Evolutionary conservation across 92 coral and sea anemone species (phyloP).

Genomic region (Diadumene lineata): DNA sequence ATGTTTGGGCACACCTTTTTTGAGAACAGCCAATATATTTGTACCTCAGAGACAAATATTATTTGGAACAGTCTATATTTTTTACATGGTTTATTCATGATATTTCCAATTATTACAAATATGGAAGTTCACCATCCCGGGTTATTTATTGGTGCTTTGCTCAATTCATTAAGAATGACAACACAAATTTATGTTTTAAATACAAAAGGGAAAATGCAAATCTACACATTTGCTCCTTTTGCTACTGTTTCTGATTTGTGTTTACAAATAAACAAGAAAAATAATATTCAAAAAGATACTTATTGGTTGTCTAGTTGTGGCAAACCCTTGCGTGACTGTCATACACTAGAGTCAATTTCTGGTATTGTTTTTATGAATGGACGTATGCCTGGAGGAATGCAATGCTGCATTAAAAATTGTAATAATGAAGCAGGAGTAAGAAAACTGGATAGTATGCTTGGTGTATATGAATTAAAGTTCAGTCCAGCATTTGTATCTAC

Average conservation of each 20-base stretch:
- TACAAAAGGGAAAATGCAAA: constrained; percentile 17
- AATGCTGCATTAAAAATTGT: constrained; percentile 32
- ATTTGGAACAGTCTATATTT: not conserved
- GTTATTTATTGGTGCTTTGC: not conserved
- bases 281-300: not conserved
- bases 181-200: constrained; percentile 5
- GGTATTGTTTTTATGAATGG: constrained; percentile 21
- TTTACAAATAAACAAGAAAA: constrained; percentile 31
- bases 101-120: not conserved
- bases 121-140: constrained; percentile 5
- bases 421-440: constrained; percentile 26
- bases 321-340: constrained; percentile 21
- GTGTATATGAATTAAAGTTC: constrained; percentile 25
- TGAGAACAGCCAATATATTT: not conserved
- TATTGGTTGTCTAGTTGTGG: constrained; percentile 49
- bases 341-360: constrained; percentile 7
- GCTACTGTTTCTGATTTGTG: constrained; percentile 31
- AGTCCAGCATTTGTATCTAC: not conserved
- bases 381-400: constrained; percentile 18
- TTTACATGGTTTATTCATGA: not conserved
- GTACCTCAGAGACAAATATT: not conserved
- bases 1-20: constrained; percentile 1
- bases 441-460: constrained; percentile 41
- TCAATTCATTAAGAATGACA: not conserved
- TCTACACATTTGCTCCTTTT: constrained; percentile 33